phyloP scores from a whole-genome alignment of 2,888 invertebrate genomes.

The Congeria kusceri region DNA sequence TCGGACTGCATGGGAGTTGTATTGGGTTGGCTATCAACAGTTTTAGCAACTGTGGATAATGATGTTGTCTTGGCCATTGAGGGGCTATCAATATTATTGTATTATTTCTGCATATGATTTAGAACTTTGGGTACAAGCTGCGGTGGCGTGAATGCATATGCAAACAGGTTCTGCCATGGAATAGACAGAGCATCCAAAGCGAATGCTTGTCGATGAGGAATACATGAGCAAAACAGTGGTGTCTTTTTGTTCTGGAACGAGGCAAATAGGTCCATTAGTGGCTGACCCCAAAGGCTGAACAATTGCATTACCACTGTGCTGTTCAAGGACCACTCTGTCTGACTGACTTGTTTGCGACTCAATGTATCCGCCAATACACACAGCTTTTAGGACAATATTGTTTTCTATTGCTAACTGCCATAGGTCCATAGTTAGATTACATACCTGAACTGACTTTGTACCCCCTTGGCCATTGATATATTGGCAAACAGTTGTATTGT shows the following conservation, averaged over 20 bases:
- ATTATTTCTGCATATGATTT: slow-evolving; percentile 29
- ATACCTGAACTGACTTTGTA: slow-evolving; percentile 30
- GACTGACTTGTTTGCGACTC: slow-evolving; percentile 5
- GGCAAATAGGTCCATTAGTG: slow-evolving; percentile 29
- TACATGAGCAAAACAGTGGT: slow-evolving; percentile 36
- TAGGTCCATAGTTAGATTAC: slow-evolving; percentile 36
- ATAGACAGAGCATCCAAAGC: slow-evolving; percentile 40
- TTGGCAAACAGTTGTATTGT: slow-evolving; percentile 40
- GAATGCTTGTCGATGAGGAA: slow-evolving; percentile 21
- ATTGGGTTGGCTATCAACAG: slow-evolving; percentile 31
- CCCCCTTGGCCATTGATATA: slow-evolving; percentile 46
- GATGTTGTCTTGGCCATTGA: slow-evolving; percentile 40
- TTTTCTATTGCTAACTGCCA: slow-evolving; percentile 25
- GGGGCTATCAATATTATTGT: slow-evolving; percentile 40
- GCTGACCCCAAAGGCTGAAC: slow-evolving; percentile 26
- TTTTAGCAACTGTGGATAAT: slow-evolving; percentile 31
- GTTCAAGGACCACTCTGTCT: slow-evolving; percentile 39
- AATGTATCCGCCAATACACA: slow-evolving; percentile 40
- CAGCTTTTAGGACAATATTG: slow-evolving; percentile 30
- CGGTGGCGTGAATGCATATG: slow-evolving; percentile 43
- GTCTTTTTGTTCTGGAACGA: slow-evolving; percentile 28
- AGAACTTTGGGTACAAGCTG: slow-evolving; percentile 26
- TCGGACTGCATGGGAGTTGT: too few species aligned
- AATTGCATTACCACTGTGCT: slow-evolving; percentile 23
- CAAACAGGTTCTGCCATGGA: slow-evolving; percentile 43